phyloP scores from a whole-genome alignment of 1,140 invertebrate genomes.

The Pemphigus obesinymphae region DNA sequence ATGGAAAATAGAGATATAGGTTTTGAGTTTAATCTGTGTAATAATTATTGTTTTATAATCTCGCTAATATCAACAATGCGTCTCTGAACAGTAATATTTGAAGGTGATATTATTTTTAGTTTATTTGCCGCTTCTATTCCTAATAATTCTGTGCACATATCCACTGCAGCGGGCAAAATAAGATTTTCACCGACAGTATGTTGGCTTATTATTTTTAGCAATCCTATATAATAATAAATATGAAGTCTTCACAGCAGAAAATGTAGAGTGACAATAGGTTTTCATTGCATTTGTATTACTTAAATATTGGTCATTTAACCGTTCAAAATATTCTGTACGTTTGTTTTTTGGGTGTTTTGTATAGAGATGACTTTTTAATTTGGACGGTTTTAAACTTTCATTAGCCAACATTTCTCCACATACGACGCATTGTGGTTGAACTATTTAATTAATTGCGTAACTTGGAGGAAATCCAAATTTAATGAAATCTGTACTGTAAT shows the following conservation, averaged over 20 bases:
- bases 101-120: background rate
- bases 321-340: background rate
- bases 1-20: conserved; percentile 5
- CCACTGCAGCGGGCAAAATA: background rate
- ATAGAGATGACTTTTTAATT: background rate
- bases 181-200: background rate
- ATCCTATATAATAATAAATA: too few species aligned
- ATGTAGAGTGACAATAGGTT: background rate
- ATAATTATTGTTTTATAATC: too few species aligned
- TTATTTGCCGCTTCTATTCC: too few species aligned
- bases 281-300: background rate
- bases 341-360: background rate
- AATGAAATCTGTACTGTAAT: background rate
- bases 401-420: background rate
- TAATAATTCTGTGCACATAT: background rate
- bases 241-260: background rate
- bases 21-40: too few species aligned
- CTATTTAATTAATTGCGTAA: background rate
- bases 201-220: background rate
- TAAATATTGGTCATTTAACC: background rate
- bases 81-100: background rate
- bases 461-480: background rate
- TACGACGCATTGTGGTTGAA: background rate
- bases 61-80: background rate
- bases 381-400: background rate